Evolutionary conservation across 2,888 invertebrate species (phyloP).

Genomic region (Dermolepida albohirtum): DNA sequence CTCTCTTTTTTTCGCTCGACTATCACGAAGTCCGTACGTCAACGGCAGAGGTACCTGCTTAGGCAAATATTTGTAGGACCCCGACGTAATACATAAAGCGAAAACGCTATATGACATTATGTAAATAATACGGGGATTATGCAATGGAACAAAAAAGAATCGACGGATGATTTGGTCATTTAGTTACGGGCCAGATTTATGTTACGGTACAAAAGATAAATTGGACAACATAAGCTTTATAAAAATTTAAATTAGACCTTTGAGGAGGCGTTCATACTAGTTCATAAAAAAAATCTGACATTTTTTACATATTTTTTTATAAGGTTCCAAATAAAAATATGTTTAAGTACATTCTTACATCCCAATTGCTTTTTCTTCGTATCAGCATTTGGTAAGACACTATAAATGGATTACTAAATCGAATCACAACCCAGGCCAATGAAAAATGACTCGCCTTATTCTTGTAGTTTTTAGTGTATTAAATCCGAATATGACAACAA

Average conservation of each 20-base stretch:
- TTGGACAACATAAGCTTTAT: conserved; percentile 25
- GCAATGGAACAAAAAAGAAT: conserved; percentile 14
- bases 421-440: too few relatives aligned
- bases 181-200: conserved; percentile 13
- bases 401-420: too few relatives aligned
- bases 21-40: conserved; percentile 1
- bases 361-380: too few relatives aligned
- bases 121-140: conserved; percentile 31
- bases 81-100: conserved; percentile 6
- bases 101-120: conserved; percentile 19
- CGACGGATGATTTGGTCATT: conserved; percentile 23
- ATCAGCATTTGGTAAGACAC: too few relatives aligned
- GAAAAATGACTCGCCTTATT: too few relatives aligned
- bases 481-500: too few relatives aligned
- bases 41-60: background rate
- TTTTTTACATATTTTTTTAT: too few relatives aligned
- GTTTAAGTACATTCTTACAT: too few relatives aligned
- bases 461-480: too few relatives aligned
- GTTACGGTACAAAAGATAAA: conserved; percentile 9
- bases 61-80: conserved; percentile 30
- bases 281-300: too few relatives aligned
- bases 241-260: background rate
- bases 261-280: too few relatives aligned
- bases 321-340: too few relatives aligned
- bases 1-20: conserved; percentile 16